Percentiles rank a stretch among this genome's conserved stretches.
Conservation (phyloP, 2,113 vertebrate species). For the Cromileptes altivelis region DNA sequence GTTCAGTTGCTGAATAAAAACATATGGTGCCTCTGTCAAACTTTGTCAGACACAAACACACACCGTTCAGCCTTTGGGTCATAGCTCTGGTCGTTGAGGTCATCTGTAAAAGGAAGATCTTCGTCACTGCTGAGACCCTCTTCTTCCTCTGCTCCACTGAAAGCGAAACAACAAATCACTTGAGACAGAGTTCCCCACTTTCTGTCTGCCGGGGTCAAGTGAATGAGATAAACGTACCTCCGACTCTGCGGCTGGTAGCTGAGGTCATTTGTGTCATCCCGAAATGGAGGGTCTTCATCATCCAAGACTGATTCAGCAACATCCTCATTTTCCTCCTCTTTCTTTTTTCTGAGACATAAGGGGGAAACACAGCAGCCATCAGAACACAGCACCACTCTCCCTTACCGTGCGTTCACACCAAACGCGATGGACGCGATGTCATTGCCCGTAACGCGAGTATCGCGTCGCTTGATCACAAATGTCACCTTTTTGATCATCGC, state of each 20-base stretch:
- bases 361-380: background rate
- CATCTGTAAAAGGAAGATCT: constrained; percentile 95
- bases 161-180: constrained; percentile 22
- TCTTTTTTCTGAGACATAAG: constrained; percentile 70
- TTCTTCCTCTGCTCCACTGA: constrained; percentile 87
- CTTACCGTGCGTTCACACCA: too few relatives aligned
- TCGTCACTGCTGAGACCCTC: constrained; percentile 91
- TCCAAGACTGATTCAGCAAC: constrained; percentile 84
- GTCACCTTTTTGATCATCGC: too few relatives aligned
- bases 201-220: background rate
- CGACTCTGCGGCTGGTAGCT: constrained; percentile 89
- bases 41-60: constrained; percentile 6
- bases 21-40: background rate
- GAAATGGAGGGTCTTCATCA: constrained; percentile 89
- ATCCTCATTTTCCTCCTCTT: constrained; percentile 55
- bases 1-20: background rate
- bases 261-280: constrained; percentile 90
- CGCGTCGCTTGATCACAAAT: too few relatives aligned
- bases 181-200: background rate
- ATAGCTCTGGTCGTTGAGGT: constrained; percentile 96
- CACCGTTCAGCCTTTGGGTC: constrained; percentile 93
- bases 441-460: too few relatives aligned
- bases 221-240: constrained; percentile 82
- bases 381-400: constrained; percentile 3
- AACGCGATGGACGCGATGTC: too few relatives aligned